Evolutionary conservation across 2,113 vertebrate species (phyloP).

Genomic region (Calypte anna): DNA sequence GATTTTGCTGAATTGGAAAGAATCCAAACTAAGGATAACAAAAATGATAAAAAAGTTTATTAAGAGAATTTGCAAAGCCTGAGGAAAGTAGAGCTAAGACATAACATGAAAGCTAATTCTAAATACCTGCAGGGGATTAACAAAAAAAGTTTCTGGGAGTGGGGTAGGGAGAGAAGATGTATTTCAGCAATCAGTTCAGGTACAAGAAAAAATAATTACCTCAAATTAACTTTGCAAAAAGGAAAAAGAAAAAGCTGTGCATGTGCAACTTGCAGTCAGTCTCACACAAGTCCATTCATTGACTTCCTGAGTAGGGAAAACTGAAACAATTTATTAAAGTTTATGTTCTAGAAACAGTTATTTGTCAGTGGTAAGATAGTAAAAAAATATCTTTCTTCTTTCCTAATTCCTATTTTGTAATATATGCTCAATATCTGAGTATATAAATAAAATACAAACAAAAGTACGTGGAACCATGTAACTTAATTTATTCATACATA

Average conservation of each 20-base stretch:
- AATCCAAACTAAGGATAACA: conserved; percentile 40
- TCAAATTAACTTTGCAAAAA: conserved; percentile 31
- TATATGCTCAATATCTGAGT: not conserved
- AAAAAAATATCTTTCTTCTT: no score
- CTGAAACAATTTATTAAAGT: not conserved
- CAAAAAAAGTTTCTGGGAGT: not conserved
- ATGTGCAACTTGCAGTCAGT: not conserved
- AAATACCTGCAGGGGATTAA: conserved; percentile 68
- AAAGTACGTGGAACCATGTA: not conserved
- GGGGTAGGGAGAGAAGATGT: conserved; percentile 6
- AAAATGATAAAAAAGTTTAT: conserved; percentile 30
- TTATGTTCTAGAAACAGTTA: not conserved
- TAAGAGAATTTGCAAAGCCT: conserved; percentile 49
- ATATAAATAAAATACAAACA: not conserved
- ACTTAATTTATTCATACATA: not conserved
- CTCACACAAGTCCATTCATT: not conserved
- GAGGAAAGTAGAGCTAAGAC: conserved; percentile 34
- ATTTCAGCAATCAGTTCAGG: conserved; percentile 38
- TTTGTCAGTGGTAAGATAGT: not conserved
- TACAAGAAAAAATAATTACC: conserved; percentile 42
- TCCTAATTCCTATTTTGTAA: not conserved
- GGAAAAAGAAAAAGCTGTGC: not conserved
- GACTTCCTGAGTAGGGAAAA: not conserved
- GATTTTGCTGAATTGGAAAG: conserved; percentile 45
- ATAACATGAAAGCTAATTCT: conserved; percentile 63